These are phyloP conservation scores for Eucriotettix oculatus DNA, from an alignment of 2,888 invertebrate genomes.

Conservation along the genomic window DNA sequence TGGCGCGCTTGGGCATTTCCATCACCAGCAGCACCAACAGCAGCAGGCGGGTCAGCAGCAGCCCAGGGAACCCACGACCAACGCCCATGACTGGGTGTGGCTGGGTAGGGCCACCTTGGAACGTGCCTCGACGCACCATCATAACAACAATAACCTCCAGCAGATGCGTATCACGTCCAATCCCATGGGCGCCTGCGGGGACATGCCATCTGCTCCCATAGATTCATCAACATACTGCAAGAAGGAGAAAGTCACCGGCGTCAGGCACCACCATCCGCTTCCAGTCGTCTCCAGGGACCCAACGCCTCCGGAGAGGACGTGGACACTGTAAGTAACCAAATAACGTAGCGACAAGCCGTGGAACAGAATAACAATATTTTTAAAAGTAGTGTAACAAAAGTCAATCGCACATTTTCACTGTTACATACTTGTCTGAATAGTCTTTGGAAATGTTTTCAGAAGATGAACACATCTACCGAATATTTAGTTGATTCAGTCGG, in stretches of 20 bases:
- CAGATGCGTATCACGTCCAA: constrained; percentile 64
- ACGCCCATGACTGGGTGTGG: constrained; percentile 95
- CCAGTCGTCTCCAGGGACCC: constrained; percentile 11
- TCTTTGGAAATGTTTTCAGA: too few relatives aligned
- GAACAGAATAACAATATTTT: too few relatives aligned
- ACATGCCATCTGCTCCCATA: constrained; percentile 23
- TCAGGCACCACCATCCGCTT: constrained; percentile 9
- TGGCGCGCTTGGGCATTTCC: constrained; percentile 21
- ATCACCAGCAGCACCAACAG: constrained; percentile 16
- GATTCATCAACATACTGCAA: constrained; percentile 59
- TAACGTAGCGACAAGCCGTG: too few relatives aligned
- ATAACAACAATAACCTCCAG: constrained; percentile 12
- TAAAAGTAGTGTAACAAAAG: too few relatives aligned
- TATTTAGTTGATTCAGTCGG: too few relatives aligned
- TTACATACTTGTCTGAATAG: too few relatives aligned
- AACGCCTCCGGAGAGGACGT: constrained; percentile 10
- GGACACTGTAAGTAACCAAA: background rate
- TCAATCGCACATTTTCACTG: too few relatives aligned
- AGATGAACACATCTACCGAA: too few relatives aligned
- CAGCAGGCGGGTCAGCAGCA: constrained; percentile 21
- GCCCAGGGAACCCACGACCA: constrained; percentile 63
- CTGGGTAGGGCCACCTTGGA: constrained; percentile 63
- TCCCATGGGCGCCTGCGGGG: constrained; percentile 34
- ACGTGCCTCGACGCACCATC: constrained; percentile 23
- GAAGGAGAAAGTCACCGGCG: constrained; percentile 25